Evolutionary conservation across 1,140 invertebrate species (phyloP).

Genomic region (Rhopalosiphum padi): DNA sequence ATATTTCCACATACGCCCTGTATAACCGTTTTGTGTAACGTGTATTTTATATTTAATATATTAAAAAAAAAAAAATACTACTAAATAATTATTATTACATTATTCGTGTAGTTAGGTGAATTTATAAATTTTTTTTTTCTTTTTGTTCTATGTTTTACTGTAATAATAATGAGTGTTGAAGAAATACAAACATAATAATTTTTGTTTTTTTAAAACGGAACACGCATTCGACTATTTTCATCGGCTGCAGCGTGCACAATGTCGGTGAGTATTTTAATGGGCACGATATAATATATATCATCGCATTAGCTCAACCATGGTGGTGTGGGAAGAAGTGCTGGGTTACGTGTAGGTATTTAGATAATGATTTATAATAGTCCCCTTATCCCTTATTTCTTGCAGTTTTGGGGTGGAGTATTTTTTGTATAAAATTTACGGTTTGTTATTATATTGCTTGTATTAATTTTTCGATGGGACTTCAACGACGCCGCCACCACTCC

Average conservation of each 20-base stretch:
- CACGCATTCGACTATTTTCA: neutral
- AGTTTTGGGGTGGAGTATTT: neutral
- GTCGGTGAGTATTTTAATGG: neutral
- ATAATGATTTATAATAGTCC: no score
- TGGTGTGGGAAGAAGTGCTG: no score
- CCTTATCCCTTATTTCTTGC: no score
- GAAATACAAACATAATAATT: conserved; percentile 45
- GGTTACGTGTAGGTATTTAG: no score
- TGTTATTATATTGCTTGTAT: neutral
- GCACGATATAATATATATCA: neutral
- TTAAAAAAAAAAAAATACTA: conserved; percentile 1
- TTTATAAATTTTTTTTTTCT: neutral
- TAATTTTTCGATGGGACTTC: neutral
- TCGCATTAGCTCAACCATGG: neutral
- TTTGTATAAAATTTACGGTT: neutral
- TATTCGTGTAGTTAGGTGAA: conserved; percentile 43
- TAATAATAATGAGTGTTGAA: conserved; percentile 50
- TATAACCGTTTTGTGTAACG: conserved; percentile 11
- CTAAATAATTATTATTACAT: conserved; percentile 26
- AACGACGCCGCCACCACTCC: neutral
- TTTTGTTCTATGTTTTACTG: conserved; percentile 46
- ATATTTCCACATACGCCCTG: neutral
- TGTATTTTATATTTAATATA: conserved; percentile 32
- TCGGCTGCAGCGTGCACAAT: neutral
- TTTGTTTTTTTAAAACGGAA: conserved; percentile 29